These are phyloP conservation scores for Craseonycteris thonglongyai DNA, from an alignment of 2,113 vertebrate genomes.

Conservation along the genomic window DNA sequence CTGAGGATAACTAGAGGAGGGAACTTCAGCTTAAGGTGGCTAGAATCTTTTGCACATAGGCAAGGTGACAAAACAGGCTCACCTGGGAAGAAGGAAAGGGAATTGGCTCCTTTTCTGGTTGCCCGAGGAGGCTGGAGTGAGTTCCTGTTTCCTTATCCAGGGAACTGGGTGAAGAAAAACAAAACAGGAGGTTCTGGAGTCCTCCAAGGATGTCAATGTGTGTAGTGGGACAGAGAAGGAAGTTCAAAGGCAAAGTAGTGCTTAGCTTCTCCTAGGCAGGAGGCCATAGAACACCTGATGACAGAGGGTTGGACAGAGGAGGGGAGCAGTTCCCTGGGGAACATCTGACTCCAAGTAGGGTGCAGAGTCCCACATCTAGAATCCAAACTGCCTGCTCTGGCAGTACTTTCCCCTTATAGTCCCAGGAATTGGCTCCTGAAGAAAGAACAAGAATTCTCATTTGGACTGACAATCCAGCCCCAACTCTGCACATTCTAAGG, in stretches of 20 bases:
- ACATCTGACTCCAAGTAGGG: not conserved
- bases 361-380: not conserved
- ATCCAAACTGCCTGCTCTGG: not conserved
- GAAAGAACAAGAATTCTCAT: not conserved
- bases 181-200: not conserved
- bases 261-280: not conserved
- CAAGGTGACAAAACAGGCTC: not conserved
- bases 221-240: not conserved
- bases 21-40: not conserved
- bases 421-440: not conserved
- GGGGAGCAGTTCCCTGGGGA: not conserved
- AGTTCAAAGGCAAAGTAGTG: not conserved
- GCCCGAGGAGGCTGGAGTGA: not conserved
- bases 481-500: not conserved
- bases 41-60: not conserved
- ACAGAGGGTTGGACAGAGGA: not conserved
- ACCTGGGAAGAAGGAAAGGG: conserved; percentile 50
- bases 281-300: not conserved
- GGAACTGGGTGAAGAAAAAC: conserved; percentile 6
- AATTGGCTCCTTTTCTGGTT: not conserved
- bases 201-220: not conserved
- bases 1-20: not conserved
- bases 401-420: not conserved
- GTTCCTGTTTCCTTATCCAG: not conserved
- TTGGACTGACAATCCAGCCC: not conserved